A percentile compares a stretch with the other conserved stretches of the same genome.
Evolutionary conservation across 2,888 invertebrate genomes (phyloP).

Genomic region (Chloroclystis v-ata): DNA sequence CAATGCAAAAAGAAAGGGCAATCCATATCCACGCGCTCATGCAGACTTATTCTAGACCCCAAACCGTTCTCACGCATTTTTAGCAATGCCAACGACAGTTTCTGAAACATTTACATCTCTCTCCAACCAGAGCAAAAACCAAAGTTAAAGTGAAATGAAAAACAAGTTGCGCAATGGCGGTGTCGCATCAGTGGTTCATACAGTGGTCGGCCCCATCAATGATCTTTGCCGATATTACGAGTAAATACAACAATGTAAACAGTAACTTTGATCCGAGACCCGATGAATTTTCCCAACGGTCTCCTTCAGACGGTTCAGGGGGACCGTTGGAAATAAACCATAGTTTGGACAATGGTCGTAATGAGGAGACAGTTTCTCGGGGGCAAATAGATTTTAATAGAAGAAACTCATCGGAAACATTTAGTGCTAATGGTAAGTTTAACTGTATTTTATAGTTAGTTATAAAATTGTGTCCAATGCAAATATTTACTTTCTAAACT

Average conservation of each 20-base stretch:
- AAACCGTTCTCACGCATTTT: conserved; percentile 50
- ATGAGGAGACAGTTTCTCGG: conserved; percentile 16
- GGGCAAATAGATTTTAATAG: conserved; percentile 21
- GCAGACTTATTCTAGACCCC: conserved; percentile 46
- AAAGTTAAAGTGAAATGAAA: conserved; percentile 34
- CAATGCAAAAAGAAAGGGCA: conserved; percentile 41
- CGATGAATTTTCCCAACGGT: no score
- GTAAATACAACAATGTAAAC: conserved; percentile 50
- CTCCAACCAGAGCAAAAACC: conserved; percentile 27
- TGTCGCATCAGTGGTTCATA: conserved; percentile 73
- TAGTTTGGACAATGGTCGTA: no score
- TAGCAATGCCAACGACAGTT: conserved; percentile 38
- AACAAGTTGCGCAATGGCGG: conserved; percentile 51
- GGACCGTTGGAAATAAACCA: no score
- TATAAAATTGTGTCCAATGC: no score
- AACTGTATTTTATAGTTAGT: background rate
- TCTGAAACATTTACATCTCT: conserved; percentile 29
- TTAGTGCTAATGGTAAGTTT: conserved; percentile 38
- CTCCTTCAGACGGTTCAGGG: no score
- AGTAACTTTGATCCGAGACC: conserved; percentile 32
- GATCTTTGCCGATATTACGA: conserved; percentile 56
- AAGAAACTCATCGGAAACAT: conserved; percentile 26
- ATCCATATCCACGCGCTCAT: conserved; percentile 25
- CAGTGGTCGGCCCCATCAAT: conserved; percentile 66
- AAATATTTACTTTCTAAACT: no score